Base-by-base conservation (phyloP, 2,113 vertebrate genomes). In the Vulpes lagopus region DNA sequence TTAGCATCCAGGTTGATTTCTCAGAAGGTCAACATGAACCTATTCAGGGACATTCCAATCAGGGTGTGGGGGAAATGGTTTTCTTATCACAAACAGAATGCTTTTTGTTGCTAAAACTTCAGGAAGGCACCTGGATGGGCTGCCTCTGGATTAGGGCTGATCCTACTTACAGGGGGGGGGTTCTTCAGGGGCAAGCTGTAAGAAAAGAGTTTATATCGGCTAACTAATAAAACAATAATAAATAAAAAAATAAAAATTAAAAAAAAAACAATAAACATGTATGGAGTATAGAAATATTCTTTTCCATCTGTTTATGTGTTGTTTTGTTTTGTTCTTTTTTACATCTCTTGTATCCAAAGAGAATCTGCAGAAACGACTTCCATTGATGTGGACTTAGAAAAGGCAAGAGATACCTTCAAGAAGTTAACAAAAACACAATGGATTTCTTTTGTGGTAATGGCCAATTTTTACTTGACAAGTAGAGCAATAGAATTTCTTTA, bases 371-470 rank as follows among this genome's bases (percentile, higher is more conserved):
- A 93, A 86, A 55, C 0, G 0, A 38, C 23, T 76, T 35, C 74
- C 62, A 30, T 97, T 79, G 60, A 62, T 30, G 91, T 98, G 94
- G 98, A 98, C 83, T 78, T 99, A 62, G 22, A 97, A 38, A 94
- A 87, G 96, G 98, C 98, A 83, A 98, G 96, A 78, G 64, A 98
- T 3, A 62, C 94, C 89, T 98, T 99, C 67, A 15, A 88, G 92
- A 97, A 97, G 55, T 96, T 98, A 95, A 67, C 95, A 62, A 17
- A 88, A 93, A 67, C 69, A 20, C 69, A 97, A 53, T 97, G 98
- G 98, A 98, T 99, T 97, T 94, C 95, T 85, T 60, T 19, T 1
- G 49, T 19, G 97, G 98, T 98, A 98, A 98, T 71, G 67, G 5
- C 60, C 79, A 80, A 57, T 95, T 49, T 59, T 93, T 67, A 62